A percentile compares a stretch with the other conserved stretches of the same genome.
These are phyloP conservation scores for Noctua janthina DNA, from an alignment of 2,888 invertebrate species.

Conservation along the genomic window DNA sequence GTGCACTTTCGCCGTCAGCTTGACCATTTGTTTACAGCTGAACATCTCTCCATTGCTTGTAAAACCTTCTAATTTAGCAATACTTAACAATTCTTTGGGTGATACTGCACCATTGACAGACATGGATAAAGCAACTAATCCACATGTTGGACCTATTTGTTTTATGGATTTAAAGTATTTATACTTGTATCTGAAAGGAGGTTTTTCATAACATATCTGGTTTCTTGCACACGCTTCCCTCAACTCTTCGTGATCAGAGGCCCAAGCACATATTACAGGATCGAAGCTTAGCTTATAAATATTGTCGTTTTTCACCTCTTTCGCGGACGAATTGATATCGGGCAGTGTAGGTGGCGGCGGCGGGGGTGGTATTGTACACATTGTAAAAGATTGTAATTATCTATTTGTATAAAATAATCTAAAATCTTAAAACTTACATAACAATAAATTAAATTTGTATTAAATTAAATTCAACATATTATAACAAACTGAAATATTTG, in stretches of 20 bases:
- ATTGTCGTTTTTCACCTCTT: constrained; percentile 48
- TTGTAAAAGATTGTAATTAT: constrained; percentile 60
- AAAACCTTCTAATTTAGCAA: constrained; percentile 92
- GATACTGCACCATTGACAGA: constrained; percentile 91
- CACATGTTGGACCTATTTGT: constrained; percentile 94
- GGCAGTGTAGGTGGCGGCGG: constrained; percentile 71
- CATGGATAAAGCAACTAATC: constrained; percentile 96
- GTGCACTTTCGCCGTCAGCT: constrained; percentile 90
- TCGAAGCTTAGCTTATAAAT: constrained; percentile 57
- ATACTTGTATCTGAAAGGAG: constrained; percentile 88
- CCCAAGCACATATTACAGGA: constrained; percentile 90
- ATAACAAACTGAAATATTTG: constrained; percentile 10
- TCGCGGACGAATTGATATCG: constrained; percentile 54
- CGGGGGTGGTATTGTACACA: constrained; percentile 83
- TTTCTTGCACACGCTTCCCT: constrained; percentile 90
- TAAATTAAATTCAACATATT: constrained; percentile 9
- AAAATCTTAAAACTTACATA: constrained; percentile 51
- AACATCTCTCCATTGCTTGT: constrained; percentile 97
- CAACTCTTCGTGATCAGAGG: constrained; percentile 89
- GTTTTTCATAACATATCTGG: constrained; percentile 85
- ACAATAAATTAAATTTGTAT: constrained; percentile 36
- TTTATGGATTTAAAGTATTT: constrained; percentile 81
- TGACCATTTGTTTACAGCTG: constrained; percentile 93
- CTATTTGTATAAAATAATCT: constrained; percentile 11
- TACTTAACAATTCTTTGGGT: constrained; percentile 90